Evolutionary conservation across 2,113 vertebrate genomes (phyloP).

Genomic region (Eurypyga helias): DNA sequence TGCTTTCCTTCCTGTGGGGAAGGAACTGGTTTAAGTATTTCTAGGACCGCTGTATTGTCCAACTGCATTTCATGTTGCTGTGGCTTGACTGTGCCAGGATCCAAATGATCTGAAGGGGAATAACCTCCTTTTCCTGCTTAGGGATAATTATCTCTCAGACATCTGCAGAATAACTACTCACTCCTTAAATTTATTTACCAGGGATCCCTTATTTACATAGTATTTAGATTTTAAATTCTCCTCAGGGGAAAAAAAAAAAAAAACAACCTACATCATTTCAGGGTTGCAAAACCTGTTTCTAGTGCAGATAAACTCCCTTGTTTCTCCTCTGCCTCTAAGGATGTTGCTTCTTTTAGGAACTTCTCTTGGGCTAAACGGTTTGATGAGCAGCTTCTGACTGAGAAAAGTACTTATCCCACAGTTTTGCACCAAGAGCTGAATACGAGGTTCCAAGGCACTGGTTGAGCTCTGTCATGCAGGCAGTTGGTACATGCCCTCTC

Average conservation of each 20-base stretch:
- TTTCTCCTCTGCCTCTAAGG: not conserved
- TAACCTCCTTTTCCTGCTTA: not conserved
- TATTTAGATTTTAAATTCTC: not conserved
- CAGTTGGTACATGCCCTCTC: not conserved
- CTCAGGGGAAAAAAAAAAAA: not conserved
- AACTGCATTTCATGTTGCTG: not conserved
- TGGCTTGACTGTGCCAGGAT: not conserved
- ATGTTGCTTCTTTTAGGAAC: not conserved
- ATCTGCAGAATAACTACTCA: not conserved
- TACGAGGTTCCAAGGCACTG: not conserved
- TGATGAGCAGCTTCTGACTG: not conserved
- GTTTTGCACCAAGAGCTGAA: not conserved
- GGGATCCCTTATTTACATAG: not conserved
- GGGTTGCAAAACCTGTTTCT: not conserved
- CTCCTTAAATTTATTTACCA: not conserved
- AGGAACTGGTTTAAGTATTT: not conserved
- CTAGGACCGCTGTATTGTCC: not conserved
- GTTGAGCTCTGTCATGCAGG: not conserved
- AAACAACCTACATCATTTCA: not conserved
- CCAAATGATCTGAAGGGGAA: not conserved
- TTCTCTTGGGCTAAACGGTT: not conserved
- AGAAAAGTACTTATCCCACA: not conserved
- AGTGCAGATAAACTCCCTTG: not conserved
- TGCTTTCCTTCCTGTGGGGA: not conserved
- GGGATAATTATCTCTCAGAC: not conserved